These are phyloP conservation scores for Rhincodon typus DNA, from an alignment of 2,797 vertebrate species.

Conservation along the genomic window DNA sequence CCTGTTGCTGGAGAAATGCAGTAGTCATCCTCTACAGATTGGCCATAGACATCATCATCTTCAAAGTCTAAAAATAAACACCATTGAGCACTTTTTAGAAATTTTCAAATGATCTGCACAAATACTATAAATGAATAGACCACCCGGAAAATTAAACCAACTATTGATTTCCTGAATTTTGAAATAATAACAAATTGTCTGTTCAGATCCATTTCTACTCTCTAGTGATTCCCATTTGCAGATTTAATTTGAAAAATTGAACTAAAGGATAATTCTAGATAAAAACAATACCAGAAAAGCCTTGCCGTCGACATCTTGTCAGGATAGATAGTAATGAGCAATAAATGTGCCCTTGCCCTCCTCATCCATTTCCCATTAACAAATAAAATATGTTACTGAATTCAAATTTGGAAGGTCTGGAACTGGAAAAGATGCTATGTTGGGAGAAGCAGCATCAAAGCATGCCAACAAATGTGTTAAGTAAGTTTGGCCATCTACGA, in stretches of 20 bases:
- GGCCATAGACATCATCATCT: slow-evolving; percentile 90
- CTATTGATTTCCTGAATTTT: not conserved
- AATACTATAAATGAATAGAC: not conserved
- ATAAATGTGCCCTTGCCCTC: not conserved
- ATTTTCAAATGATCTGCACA: not conserved
- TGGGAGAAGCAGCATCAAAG: not conserved
- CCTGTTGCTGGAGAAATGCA: slow-evolving; percentile 98
- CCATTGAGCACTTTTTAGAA: slow-evolving; percentile 1
- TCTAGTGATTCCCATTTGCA: not conserved
- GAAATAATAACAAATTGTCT: slow-evolving; percentile 8
- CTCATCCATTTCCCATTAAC: not conserved
- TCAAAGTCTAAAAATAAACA: slow-evolving; percentile 74
- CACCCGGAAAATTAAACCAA: not conserved
- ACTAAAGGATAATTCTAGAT: not conserved
- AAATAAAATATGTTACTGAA: not conserved
- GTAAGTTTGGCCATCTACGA: not conserved
- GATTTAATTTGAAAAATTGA: not conserved
- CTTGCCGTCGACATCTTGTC: not conserved
- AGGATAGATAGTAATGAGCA: not conserved
- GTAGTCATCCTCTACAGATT: slow-evolving; percentile 94
- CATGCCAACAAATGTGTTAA: not conserved
- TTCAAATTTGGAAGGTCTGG: not conserved
- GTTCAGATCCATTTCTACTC: not conserved
- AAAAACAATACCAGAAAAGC: not conserved
- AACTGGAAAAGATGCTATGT: not conserved